phyloP scores from a whole-genome alignment of 2,797 vertebrate genomes.

The Malacoraja senta region DNA sequence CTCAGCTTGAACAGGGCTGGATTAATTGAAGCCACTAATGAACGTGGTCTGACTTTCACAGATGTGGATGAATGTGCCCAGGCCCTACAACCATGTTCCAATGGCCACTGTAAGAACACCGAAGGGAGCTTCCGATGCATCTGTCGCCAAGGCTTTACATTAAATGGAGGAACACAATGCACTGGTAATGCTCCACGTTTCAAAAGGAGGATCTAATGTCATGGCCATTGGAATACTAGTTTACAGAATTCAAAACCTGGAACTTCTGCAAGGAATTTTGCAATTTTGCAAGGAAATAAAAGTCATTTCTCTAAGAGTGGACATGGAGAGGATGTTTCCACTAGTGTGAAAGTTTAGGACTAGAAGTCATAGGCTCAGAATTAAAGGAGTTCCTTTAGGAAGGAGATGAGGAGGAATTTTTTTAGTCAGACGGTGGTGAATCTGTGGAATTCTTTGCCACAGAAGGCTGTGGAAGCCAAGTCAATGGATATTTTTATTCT shows the following conservation, averaged over 20 bases:
- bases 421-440: too few relatives aligned
- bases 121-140: constrained; percentile 54
- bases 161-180: constrained; percentile 68
- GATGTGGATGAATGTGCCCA: constrained; percentile 78
- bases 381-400: too few relatives aligned
- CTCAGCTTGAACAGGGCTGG: too few relatives aligned
- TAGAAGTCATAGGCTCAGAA: too few relatives aligned
- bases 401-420: too few relatives aligned
- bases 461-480: too few relatives aligned
- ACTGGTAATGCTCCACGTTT: constrained; percentile 60
- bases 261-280: not conserved
- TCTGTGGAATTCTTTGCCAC: too few relatives aligned
- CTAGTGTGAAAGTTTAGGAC: too few relatives aligned
- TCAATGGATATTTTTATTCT: too few relatives aligned
- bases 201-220: not conserved
- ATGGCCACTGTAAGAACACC: not conserved
- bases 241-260: not conserved
- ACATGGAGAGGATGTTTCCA: not conserved
- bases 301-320: not conserved
- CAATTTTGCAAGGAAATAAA: not conserved
- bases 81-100: constrained; percentile 62
- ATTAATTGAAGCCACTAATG: not conserved
- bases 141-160: constrained; percentile 71
- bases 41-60: constrained; percentile 47
- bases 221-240: not conserved